These are phyloP conservation scores for Chymomyza costata DNA, from an alignment of 1,140 invertebrate species.

Conservation along the genomic window DNA sequence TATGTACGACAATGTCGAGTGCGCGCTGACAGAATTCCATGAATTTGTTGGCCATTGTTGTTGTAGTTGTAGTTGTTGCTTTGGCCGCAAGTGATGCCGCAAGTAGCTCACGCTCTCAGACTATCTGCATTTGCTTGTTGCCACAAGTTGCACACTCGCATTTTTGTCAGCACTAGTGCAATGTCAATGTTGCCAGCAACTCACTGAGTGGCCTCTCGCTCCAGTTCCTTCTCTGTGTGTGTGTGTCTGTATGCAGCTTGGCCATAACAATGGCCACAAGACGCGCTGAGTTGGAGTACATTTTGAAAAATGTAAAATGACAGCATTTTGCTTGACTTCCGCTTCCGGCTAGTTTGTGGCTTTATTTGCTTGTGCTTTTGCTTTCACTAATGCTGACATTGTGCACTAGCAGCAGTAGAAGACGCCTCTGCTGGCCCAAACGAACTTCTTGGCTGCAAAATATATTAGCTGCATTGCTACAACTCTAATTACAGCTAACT, in stretches of 20 bases:
- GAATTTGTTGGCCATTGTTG: slow-evolving; percentile 40
- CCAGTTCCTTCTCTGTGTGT: neutral
- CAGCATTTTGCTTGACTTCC: slow-evolving; percentile 57
- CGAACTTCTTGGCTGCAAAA: slow-evolving; percentile 17
- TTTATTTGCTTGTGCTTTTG: slow-evolving; percentile 29
- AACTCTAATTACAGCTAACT: slow-evolving; percentile 50
- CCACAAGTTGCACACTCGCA: slow-evolving; percentile 5
- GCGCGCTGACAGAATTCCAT: slow-evolving; percentile 27
- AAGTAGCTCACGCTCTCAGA: slow-evolving; percentile 32
- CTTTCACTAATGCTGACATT: slow-evolving; percentile 2
- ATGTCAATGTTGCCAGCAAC: slow-evolving; percentile 37
- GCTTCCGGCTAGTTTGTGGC: slow-evolving; percentile 42
- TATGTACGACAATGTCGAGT: slow-evolving; percentile 53
- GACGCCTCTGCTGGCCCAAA: too few relatives aligned
- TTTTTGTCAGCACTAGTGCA: slow-evolving; percentile 17
- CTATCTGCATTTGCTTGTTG: slow-evolving; percentile 9
- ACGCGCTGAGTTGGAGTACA: slow-evolving; percentile 1
- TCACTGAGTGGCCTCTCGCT: too few relatives aligned
- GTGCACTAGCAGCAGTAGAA: too few relatives aligned
- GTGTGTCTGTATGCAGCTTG: too few relatives aligned
- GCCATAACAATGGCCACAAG: neutral
- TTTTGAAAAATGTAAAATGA: slow-evolving; percentile 49
- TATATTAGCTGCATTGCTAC: slow-evolving; percentile 42
- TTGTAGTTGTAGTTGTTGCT: slow-evolving; percentile 11
- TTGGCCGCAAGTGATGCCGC: slow-evolving; percentile 28